Percentiles rank a stretch among this genome's conserved stretches.
Evolutionary conservation across 2,888 invertebrate species (phyloP).

Genomic region (Saturnia japonica): DNA sequence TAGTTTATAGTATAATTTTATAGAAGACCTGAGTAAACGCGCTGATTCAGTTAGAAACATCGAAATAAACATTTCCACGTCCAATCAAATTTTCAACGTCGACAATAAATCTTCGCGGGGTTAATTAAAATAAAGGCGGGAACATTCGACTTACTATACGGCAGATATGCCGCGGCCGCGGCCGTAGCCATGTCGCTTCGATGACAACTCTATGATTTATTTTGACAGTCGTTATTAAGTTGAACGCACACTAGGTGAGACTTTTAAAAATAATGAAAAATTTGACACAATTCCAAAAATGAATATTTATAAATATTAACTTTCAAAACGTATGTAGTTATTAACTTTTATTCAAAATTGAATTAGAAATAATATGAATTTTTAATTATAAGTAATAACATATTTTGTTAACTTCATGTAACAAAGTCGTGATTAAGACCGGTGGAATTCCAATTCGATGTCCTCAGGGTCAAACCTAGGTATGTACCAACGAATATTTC

Average conservation of each 20-base stretch:
- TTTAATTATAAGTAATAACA: no score
- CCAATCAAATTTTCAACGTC: slow-evolving; percentile 23
- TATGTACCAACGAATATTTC: no score
- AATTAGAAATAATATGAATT: no score
- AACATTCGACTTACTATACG: slow-evolving; percentile 28
- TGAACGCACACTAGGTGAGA: slow-evolving; percentile 6
- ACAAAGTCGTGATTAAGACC: no score
- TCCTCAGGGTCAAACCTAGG: no score
- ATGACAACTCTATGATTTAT: slow-evolving; percentile 48
- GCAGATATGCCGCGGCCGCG: slow-evolving; percentile 37
- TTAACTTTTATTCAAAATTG: no score
- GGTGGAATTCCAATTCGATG: no score
- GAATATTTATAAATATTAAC: neutral
- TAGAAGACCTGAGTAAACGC: neutral
- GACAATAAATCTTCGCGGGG: slow-evolving; percentile 36
- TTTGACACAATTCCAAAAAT: neutral
- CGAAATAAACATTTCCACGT: slow-evolving; percentile 15
- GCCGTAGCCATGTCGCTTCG: slow-evolving; percentile 37
- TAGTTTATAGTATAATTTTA: neutral
- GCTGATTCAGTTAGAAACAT: slow-evolving; percentile 6
- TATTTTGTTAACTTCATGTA: no score
- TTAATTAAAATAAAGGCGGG: slow-evolving; percentile 43
- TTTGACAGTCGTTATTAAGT: slow-evolving; percentile 24
- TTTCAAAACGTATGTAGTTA: neutral
- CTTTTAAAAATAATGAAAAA: neutral